Evolutionary conservation across 2,888 invertebrate genomes (phyloP), one percentile per base, ranked within the genome.

Genomic region (Apodemia hepburni): DNA sequence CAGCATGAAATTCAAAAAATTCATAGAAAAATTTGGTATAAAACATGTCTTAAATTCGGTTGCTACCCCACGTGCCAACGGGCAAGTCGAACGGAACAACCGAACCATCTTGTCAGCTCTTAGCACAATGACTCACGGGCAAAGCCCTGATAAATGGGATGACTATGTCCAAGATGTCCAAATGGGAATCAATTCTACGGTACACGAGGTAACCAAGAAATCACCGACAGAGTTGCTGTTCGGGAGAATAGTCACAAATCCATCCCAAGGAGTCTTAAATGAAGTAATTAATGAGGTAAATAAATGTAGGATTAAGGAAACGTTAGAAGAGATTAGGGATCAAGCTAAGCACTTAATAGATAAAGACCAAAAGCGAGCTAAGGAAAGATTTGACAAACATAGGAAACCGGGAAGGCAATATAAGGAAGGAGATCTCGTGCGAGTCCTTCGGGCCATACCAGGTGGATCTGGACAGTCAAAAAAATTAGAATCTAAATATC

Each of bases 31-130:
- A 9, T 42, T 15, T 1, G 64, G 65, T 9, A 65, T 70, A 9
- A 68, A 68, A 47, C 70, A 69, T 54, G 60, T 73, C 9, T n/a
- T 67, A 27, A 71, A 22, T 2, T 22, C 22, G 22, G 22, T 22
- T 22, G 22, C 22, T 22, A 22, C 22, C 22, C 22, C 22, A 22
- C 22, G 22, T 22, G 22, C 22, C 22, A 22, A 22, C 22, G 22
- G 22, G 22, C 22, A 22, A 22, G 22, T 22, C 22, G 22, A 22
- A 22, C 22, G 22, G 22, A 2, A 22, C 22, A 22, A 22, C 22
- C 22, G 69, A 15, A 70, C 70, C 7, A 68, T 72, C 17, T 51
- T 67, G 12, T 66, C 51, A 17, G 49, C 68, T 2, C 58, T 70
- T 4, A 54, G 42, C 9, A 58, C 66, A 5, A 58, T 17, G 22